Evolutionary conservation across 2,797 vertebrate species (phyloP).

Genomic region (Centroberyx gerrardi): DNA sequence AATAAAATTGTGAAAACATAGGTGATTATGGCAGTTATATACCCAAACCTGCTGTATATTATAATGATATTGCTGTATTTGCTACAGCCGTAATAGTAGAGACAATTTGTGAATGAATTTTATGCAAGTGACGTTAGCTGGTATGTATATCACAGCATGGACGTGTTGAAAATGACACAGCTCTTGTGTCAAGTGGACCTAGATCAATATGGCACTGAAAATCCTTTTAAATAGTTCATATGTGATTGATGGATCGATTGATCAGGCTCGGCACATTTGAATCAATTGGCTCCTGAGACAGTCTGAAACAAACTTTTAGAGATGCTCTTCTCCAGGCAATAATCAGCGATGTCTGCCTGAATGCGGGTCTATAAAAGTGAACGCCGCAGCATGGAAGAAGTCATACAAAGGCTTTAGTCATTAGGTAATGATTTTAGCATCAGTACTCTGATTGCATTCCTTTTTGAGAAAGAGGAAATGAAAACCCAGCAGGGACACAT

Average conservation of each 20-base stretch:
- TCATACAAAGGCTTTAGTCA: conserved; percentile 75
- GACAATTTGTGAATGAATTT: not conserved
- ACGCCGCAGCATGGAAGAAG: conserved; percentile 69
- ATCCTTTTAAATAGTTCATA: conserved; percentile 6
- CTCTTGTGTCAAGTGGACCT: not conserved
- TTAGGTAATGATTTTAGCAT: conserved; percentile 84
- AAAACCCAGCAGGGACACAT: conserved; percentile 78
- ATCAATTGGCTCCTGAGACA: conserved; percentile 41
- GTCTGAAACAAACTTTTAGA: conserved; percentile 51
- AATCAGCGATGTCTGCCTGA: conserved; percentile 43
- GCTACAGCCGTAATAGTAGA: not conserved
- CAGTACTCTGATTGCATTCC: conserved; percentile 76
- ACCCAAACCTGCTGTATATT: not conserved
- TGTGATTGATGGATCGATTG: conserved; percentile 43
- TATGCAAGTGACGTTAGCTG: conserved; percentile 1
- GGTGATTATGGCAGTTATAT: not conserved
- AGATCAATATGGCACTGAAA: conserved; percentile 10
- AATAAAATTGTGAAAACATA: not conserved
- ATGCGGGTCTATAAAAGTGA: conserved; percentile 47
- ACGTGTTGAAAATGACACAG: not conserved
- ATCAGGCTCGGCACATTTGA: conserved; percentile 19
- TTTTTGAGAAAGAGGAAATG: conserved; percentile 77
- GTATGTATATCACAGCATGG: not conserved
- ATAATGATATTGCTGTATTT: not conserved
- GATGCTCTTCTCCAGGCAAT: conserved; percentile 44